These are phyloP conservation scores for Alligator mississippiensis DNA, from an alignment of 2,113 vertebrate species.

Conservation along the genomic window DNA sequence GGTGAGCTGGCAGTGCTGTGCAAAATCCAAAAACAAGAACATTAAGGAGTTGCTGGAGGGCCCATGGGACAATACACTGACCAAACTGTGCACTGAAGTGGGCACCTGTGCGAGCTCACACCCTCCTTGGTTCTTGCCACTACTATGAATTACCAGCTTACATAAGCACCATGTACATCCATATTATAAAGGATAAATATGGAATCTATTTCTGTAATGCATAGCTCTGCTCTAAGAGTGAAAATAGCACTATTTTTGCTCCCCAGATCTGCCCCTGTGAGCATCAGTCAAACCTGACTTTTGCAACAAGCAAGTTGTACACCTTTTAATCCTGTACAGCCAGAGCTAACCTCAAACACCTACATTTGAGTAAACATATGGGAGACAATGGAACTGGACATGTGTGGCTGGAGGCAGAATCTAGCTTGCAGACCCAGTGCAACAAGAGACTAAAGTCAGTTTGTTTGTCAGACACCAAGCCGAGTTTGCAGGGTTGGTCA, in stretches of 20 bases:
- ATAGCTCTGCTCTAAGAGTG: neutral
- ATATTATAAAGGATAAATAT: neutral
- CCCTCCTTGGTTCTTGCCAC: neutral
- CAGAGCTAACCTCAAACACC: too few relatives aligned
- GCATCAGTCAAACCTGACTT: neutral
- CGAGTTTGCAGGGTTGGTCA: too few relatives aligned
- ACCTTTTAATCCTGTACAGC: neutral
- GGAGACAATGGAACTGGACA: too few relatives aligned
- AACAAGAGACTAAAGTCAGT: neutral
- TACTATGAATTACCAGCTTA: neutral
- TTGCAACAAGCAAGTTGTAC: neutral
- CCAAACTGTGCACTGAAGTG: rapidly evolving
- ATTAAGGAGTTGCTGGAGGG: neutral
- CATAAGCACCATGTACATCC: neutral
- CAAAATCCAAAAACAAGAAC: neutral
- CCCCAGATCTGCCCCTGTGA: neutral
- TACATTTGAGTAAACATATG: too few relatives aligned
- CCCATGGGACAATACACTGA: neutral
- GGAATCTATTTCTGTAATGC: neutral
- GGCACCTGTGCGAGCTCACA: neutral
- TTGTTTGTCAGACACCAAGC: neutral
- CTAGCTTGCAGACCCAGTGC: neutral
- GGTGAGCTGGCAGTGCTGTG: neutral
- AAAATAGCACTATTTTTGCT: neutral
- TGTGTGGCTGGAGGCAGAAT: too few relatives aligned